Evolutionary conservation across 2,113 vertebrate genomes (phyloP).

Genomic region (Zingel zingel): DNA sequence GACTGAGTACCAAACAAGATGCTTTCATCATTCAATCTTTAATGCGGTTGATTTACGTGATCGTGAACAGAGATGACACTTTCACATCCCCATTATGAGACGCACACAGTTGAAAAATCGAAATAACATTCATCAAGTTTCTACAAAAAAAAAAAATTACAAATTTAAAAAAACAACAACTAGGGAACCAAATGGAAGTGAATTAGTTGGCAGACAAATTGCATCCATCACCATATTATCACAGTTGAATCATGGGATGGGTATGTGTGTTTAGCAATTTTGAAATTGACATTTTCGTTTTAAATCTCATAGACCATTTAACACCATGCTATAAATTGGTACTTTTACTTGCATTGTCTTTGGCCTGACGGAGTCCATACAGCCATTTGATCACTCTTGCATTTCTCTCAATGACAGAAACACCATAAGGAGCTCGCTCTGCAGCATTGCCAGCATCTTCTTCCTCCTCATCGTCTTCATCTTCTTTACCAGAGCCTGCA

Average conservation of each 20-base stretch:
- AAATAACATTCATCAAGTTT: slow-evolving; percentile 5
- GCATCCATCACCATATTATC: background rate
- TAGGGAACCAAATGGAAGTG: background rate
- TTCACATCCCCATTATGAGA: background rate
- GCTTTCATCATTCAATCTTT: slow-evolving; percentile 37
- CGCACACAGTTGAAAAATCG: background rate
- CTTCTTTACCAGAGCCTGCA: slow-evolving; percentile 64
- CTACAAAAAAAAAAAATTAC: too few species aligned
- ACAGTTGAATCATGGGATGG: background rate
- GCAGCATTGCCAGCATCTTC: slow-evolving; percentile 50
- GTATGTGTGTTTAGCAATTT: too few species aligned
- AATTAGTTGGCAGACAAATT: background rate
- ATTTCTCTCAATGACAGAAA: slow-evolving; percentile 94
- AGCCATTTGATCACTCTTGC: slow-evolving; percentile 97
- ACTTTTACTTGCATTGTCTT: slow-evolving; percentile 77
- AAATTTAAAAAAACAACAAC: background rate
- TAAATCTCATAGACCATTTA: background rate
- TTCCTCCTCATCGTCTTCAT: slow-evolving; percentile 79
- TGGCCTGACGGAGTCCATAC: slow-evolving; percentile 89
- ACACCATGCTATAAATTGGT: slow-evolving; percentile 58
- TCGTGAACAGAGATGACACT: background rate
- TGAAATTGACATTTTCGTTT: slow-evolving; percentile 1
- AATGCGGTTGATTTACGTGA: slow-evolving; percentile 40
- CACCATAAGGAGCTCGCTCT: slow-evolving; percentile 86
- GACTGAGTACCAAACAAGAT: background rate